Evolutionary conservation across 2,113 vertebrate genomes (phyloP).

Genomic region (Tetraodon nigroviridis): DNA sequence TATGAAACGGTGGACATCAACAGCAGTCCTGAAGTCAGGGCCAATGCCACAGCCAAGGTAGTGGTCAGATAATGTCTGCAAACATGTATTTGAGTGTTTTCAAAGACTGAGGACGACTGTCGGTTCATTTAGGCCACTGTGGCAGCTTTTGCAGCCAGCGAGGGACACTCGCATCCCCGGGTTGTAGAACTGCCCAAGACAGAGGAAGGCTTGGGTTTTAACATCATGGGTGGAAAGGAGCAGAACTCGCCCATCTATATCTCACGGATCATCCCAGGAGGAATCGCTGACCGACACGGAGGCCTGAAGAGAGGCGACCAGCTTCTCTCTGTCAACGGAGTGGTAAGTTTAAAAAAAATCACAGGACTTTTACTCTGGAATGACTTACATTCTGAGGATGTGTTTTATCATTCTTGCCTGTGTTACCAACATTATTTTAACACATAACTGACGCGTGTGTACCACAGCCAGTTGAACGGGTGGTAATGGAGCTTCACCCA

Average conservation of each 20-base stretch:
- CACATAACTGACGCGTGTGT: no score
- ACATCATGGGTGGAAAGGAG: slow-evolving; percentile 99
- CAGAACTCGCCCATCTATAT: slow-evolving; percentile 99
- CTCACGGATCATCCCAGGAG: slow-evolving; percentile 95
- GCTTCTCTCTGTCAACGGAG: slow-evolving; percentile 95
- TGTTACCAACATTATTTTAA: no score
- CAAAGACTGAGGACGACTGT: neutral
- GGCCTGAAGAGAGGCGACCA: slow-evolving; percentile 96
- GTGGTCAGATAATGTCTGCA: neutral
- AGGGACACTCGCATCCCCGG: slow-evolving; percentile 95
- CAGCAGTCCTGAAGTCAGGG: slow-evolving; percentile 95
- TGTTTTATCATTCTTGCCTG: no score
- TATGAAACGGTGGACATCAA: slow-evolving; percentile 99
- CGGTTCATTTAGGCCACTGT: slow-evolving; percentile 84
- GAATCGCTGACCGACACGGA: slow-evolving; percentile 93
- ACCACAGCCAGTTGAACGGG: no score
- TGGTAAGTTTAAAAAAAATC: slow-evolving; percentile 75
- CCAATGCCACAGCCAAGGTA: slow-evolving; percentile 98
- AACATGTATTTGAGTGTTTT: neutral
- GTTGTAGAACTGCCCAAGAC: slow-evolving; percentile 98
- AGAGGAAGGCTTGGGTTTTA: slow-evolving; percentile 96
- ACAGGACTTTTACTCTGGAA: neutral
- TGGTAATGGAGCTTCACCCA: no score
- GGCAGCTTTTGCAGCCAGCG: slow-evolving; percentile 96
- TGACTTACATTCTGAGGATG: neutral